Conservation (phyloP, 2,888 invertebrate species). For the Tetrapedia diversipes region DNA sequence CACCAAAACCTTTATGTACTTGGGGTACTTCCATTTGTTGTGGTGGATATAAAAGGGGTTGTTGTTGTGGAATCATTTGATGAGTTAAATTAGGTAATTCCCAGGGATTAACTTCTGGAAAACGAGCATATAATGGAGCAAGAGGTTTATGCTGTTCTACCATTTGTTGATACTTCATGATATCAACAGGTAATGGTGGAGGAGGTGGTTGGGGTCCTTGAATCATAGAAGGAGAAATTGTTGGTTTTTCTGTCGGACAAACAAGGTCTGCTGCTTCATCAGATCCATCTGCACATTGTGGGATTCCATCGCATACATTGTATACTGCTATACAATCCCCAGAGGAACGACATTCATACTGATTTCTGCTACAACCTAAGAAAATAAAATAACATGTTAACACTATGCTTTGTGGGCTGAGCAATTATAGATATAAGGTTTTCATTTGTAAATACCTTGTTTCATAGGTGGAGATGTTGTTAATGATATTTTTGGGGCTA, state of each 20-base stretch:
- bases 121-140: constrained; percentile 70
- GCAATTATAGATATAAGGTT: not conserved
- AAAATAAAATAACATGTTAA: constrained; percentile 15
- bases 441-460: constrained; percentile 63
- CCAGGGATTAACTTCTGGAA: constrained; percentile 72
- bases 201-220: constrained; percentile 67
- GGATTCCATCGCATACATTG: constrained; percentile 97
- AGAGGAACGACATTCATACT: constrained; percentile 93
- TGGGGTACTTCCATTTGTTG: constrained; percentile 68
- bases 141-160: constrained; percentile 73
- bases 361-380: constrained; percentile 89
- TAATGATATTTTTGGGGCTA: constrained; percentile 64
- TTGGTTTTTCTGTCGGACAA: constrained; percentile 86
- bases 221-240: constrained; percentile 77
- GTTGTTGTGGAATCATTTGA: constrained; percentile 71
- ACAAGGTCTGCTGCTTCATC: constrained; percentile 94
- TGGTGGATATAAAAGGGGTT: constrained; percentile 71
- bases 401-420: not conserved
- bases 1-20: constrained; percentile 70
- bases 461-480: constrained; percentile 72
- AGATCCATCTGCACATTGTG: constrained; percentile 95
- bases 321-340: constrained; percentile 97
- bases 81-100: constrained; percentile 66
- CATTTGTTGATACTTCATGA: constrained; percentile 75
- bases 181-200: constrained; percentile 64